Evolutionary conservation across 2,888 invertebrate species (phyloP).

Genomic region (Limenitis camilla): DNA sequence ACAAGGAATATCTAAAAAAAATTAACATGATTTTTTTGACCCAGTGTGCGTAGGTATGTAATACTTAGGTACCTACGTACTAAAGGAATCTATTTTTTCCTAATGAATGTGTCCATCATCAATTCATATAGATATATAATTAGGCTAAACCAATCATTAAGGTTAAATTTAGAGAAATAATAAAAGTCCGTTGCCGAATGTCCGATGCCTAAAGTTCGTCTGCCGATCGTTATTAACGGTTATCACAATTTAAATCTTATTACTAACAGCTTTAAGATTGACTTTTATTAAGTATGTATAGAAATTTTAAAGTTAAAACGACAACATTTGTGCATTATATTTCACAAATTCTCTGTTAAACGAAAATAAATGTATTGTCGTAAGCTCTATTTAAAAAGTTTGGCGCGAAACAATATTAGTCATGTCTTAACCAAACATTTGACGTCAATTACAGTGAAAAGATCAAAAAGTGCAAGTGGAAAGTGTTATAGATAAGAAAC

Average conservation of each 20-base stretch:
- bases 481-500: slow-evolving; percentile 18
- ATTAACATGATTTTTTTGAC: no score
- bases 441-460: slow-evolving; percentile 26
- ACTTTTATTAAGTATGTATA: slow-evolving; percentile 2
- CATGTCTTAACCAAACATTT: slow-evolving; percentile 27
- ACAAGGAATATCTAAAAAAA: no score
- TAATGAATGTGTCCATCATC: not conserved
- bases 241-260: slow-evolving; percentile 15
- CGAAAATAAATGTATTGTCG: slow-evolving; percentile 5
- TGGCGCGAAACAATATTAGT: slow-evolving; percentile 29
- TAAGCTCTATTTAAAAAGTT: slow-evolving; percentile 8
- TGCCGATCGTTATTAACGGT: slow-evolving; percentile 24
- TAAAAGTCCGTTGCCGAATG: slow-evolving; percentile 1
- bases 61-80: no score
- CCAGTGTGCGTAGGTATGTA: no score
- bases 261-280: not conserved
- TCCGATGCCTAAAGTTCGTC: slow-evolving; percentile 14
- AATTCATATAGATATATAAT: not conserved
- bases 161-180: slow-evolving; percentile 5
- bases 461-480: slow-evolving; percentile 17
- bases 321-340: slow-evolving; percentile 11
- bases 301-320: slow-evolving; percentile 16
- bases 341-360: not conserved
- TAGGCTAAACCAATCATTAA: slow-evolving; percentile 10
- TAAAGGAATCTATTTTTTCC: not conserved